A percentile compares a stretch with the other conserved stretches of the same genome.
Conservation (phyloP, 2,113 vertebrate species). For the Ardeotis arabs region DNA sequence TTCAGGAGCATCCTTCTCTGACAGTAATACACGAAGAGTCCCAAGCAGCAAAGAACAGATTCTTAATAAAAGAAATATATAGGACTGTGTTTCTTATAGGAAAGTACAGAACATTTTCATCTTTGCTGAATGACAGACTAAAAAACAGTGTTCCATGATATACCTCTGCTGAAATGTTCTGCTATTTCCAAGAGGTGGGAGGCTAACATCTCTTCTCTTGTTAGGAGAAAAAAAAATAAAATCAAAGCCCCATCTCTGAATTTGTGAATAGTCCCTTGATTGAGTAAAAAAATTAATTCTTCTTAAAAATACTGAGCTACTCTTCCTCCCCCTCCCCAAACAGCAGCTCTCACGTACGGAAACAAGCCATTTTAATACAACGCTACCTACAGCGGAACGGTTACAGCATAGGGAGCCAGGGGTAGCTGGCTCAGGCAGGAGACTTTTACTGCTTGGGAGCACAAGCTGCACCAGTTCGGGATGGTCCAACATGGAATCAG, state of each 20-base stretch:
- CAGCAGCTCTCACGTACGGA: not conserved
- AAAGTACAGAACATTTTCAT: constrained; percentile 27
- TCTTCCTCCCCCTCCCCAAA: not conserved
- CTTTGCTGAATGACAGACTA: not conserved
- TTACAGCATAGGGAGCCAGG: not conserved
- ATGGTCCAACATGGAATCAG: not conserved
- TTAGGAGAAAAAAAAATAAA: not conserved
- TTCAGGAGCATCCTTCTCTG: not conserved
- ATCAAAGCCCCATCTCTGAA: not conserved
- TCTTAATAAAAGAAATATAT: not conserved
- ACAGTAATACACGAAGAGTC: not conserved
- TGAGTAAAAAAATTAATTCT: not conserved
- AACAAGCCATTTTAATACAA: not conserved
- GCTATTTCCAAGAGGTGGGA: not conserved
- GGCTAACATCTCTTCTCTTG: not conserved
- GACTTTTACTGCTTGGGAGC: not conserved
- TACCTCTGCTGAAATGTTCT: not conserved
- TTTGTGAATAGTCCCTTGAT: not conserved
- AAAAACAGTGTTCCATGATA: not conserved
- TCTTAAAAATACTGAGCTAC: not conserved
- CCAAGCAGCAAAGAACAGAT: constrained; percentile 8
- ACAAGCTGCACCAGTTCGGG: constrained; percentile 14
- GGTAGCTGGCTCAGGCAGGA: not conserved
- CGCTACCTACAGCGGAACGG: not conserved
- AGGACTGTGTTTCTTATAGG: not conserved